Percentiles rank a stretch among this genome's conserved stretches.
Evolutionary conservation across 1,140 invertebrate species (phyloP).

Genomic region (Teleopsis dalmanni): DNA sequence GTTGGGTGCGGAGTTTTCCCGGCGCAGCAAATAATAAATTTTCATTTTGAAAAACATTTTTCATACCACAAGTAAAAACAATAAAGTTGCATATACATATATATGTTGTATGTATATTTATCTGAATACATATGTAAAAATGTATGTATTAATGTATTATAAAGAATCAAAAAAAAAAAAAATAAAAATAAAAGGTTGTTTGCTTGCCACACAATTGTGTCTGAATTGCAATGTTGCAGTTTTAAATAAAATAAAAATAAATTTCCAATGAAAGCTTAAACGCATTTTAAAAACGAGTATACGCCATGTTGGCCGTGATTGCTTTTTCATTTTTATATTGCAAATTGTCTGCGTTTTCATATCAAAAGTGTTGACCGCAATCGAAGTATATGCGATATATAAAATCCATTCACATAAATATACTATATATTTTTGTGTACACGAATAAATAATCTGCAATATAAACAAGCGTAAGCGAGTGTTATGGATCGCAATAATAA

Average conservation of each 20-base stretch:
- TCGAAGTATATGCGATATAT: not conserved
- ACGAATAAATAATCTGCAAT: not conserved
- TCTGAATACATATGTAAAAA: not conserved
- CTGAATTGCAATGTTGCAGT: too few species aligned
- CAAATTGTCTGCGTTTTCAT: not conserved
- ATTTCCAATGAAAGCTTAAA: too few species aligned
- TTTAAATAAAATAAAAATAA: too few species aligned
- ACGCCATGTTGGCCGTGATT: too few species aligned
- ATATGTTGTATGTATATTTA: not conserved
- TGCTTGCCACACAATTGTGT: too few species aligned
- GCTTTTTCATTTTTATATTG: not conserved
- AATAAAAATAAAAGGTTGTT: too few species aligned
- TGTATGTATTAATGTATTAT: not conserved
- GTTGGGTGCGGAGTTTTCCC: too few species aligned
- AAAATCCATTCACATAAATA: not conserved
- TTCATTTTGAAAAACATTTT: too few species aligned
- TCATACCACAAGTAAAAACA: too few species aligned
- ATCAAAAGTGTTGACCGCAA: slow-evolving; percentile 3
- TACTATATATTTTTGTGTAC: not conserved
- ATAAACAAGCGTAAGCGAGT: not conserved
- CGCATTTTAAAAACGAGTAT: too few species aligned
- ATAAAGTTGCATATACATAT: not conserved
- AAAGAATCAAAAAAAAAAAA: too few species aligned
- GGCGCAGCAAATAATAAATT: too few species aligned
- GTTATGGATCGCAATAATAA: slow-evolving; percentile 2